Base-by-base conservation (phyloP, 1,140 invertebrate species). In the Oedothorax gibbosus region DNA sequence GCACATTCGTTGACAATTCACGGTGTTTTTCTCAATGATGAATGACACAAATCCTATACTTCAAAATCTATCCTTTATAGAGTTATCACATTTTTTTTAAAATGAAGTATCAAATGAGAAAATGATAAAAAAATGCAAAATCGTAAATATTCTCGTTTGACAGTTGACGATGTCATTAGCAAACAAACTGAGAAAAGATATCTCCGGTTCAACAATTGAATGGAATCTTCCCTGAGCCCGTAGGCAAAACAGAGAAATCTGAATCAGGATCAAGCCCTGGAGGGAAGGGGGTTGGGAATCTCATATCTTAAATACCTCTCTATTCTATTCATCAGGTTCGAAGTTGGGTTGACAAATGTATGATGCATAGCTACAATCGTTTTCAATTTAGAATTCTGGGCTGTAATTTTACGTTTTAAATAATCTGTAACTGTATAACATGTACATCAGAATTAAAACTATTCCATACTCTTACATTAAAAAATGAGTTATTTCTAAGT, bases 131-230 rank as follows among this genome's bases (percentile, higher is more conserved):
- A 18, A 35, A 56, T 53, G 10, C 50, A 21, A 21, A 66, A 71
- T 71, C 64, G 51, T 68, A 68, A 68, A 68, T 68, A 68, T 79
- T 79, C 53, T 68, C 54, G 14, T 11, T 49, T n/a, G 77, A 66
- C 18, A 66, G 57, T 12, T 18, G 64, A 53, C 9, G 49, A 15
- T 79, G 77, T 79, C 77, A 79, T 79, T 79, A 79, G 64, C 77
- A 79, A 50, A 68, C n/a, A 21, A 54, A 64, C 51, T 21, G 21
- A 50, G 64, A 71, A 68, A 49, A 51, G 64, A 79, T 68, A 79
- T 49, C 15, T 79, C 51, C n/a, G 49, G 62, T 35, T 79, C 77
- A 68, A 68, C 77, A 79, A 79, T 79, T 64, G 77, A 68, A 79
- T 68, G 10, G 77, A 68, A 79, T 79, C 64, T 79, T 68, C 68